These are phyloP conservation scores for Lipophrys pholis DNA, from an alignment of 2,113 vertebrate species.

Conservation along the genomic window DNA sequence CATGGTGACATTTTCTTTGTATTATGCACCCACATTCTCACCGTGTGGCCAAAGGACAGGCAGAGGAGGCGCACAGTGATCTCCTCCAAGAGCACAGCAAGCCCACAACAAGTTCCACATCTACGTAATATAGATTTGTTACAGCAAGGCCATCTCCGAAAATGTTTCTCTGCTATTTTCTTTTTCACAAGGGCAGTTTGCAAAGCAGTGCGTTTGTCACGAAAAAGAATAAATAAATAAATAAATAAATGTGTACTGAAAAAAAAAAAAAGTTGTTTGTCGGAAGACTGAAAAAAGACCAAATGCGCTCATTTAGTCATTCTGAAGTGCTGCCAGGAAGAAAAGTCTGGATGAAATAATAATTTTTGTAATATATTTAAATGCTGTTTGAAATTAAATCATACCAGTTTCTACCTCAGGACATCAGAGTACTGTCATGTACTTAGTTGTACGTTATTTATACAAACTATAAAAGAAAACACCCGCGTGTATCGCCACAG, in stretches of 20 bases:
- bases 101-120: neutral
- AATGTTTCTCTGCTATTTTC: slow-evolving; percentile 9
- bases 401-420: slow-evolving; percentile 55
- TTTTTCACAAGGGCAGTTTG: slow-evolving; percentile 32
- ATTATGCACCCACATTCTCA: slow-evolving; percentile 70
- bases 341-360: slow-evolving; percentile 60
- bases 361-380: slow-evolving; percentile 67
- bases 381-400: slow-evolving; percentile 73
- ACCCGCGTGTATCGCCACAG: slow-evolving; percentile 6
- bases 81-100: slow-evolving; percentile 23
- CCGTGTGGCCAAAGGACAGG: slow-evolving; percentile 44
- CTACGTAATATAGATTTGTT: slow-evolving; percentile 7
- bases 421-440: slow-evolving; percentile 68
- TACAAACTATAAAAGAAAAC: slow-evolving; percentile 44
- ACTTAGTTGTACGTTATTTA: slow-evolving; percentile 69
- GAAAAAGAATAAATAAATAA: slow-evolving; percentile 7
- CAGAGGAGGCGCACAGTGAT: slow-evolving; percentile 11
- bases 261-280: slow-evolving; percentile 27
- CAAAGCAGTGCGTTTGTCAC: slow-evolving; percentile 30
- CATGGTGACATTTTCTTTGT: slow-evolving; percentile 82
- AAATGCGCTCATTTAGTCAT: slow-evolving; percentile 68
- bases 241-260: slow-evolving; percentile 39
- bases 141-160: slow-evolving; percentile 22
- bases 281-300: slow-evolving; percentile 51
- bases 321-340: slow-evolving; percentile 57